Evolutionary conservation across 1,140 invertebrate species (phyloP).

Genomic region (Ganaspis sp.): DNA sequence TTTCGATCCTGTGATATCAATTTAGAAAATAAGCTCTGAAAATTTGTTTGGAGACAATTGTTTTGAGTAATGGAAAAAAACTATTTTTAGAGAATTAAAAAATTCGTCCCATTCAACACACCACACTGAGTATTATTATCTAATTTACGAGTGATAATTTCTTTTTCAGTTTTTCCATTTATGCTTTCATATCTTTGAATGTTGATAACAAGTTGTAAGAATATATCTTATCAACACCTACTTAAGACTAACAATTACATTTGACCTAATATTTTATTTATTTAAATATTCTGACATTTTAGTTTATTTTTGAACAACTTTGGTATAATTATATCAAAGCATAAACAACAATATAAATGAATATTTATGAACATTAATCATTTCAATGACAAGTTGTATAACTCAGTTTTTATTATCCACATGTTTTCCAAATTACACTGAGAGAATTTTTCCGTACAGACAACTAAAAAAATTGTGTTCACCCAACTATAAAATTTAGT

Average conservation of each 20-base stretch:
- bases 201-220: conserved; percentile 14
- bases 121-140: neutral
- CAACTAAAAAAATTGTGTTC: no score
- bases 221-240: conserved; percentile 8
- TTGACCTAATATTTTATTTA: conserved; percentile 18
- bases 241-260: neutral
- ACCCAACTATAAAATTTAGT: no score
- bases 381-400: no score
- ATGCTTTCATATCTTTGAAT: conserved; percentile 6
- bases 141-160: neutral
- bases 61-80: neutral
- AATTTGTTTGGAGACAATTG: neutral
- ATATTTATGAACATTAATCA: no score
- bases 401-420: no score
- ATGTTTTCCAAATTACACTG: no score
- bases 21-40: no score
- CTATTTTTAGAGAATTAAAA: neutral
- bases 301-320: no score
- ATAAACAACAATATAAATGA: no score
- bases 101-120: neutral
- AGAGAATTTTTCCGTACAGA: no score
- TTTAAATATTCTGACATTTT: neutral
- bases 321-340: no score
- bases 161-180: neutral
- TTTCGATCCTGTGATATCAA: no score